Evolutionary conservation across 2,113 vertebrate species (phyloP), one percentile per base, ranked within the genome.

Genomic region (Gambusia affinis): DNA sequence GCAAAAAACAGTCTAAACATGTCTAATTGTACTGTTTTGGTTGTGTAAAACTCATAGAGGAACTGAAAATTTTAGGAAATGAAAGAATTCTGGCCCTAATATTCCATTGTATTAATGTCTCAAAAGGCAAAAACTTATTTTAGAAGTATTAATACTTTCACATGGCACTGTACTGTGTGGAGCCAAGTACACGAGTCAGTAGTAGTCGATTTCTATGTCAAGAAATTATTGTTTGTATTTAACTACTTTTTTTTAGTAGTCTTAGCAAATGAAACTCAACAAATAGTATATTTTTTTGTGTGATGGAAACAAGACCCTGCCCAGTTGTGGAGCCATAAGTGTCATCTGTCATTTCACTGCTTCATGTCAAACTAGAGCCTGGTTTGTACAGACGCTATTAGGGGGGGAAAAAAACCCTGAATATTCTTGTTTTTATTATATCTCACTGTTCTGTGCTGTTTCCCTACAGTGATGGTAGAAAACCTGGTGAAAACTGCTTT

Each of bases 371-470:
- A 86, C 57, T 75, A 72, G 14, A 10, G 33, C 80, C 71, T 60
- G 66, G 64, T 77, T 73, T 85, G 79, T 73, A 72, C 70, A 80
- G 66, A 83, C 67, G 67, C 85, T 79, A 82, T 72, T 11, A 12
- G 2, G 39, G 39, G 80, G 80, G 72, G 3, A n/a, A 54, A 54
- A 54, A 51, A 24, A 3, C 0, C 2, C 39, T 60, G 69, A 80
- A 33, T 69, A 69, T 44, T 64, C 47, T 31, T 44, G 68, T 71
- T 87, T 54, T 57, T 30, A 68, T 6, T 80, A 33, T 74, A 42
- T 82, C 67, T 79, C 6, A 65, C 67, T 83, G 82, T 85, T 47
- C 68, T 73, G 75, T 87, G 62, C 75, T 70, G 77, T 88, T 81
- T 83, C 51, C 72, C 61, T 73, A 47, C 76, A 60, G 78, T 83